Base-by-base conservation (phyloP, 2,888 invertebrate species). In the Caenorhabditis sinica region DNA sequence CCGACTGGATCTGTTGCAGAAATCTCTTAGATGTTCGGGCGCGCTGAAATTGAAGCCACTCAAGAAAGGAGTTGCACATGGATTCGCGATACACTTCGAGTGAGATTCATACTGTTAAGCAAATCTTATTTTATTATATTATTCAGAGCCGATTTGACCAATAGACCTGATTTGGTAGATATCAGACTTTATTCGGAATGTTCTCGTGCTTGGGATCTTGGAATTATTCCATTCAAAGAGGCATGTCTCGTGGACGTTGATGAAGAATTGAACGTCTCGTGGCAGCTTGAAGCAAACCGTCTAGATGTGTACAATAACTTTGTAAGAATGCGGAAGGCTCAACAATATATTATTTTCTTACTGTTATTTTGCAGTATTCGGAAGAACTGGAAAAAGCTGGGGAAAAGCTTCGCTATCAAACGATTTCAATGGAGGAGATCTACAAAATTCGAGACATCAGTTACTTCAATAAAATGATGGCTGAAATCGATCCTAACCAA, bases 181-280 rank as follows among this genome's bases (percentile, higher is more conserved):
- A 40, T 77, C 76, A 3, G 51, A 73, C 15, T 40, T 43, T n/a
- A 33, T 45, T 28, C 61, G 66, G 40, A 77, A 8, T 40, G 51
- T 15, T 45, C 56, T 28, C 61, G 71, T 17, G 77, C 81, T 45
- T 87, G 87, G 87, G 87, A 87, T 33, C n/a, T 77, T 20, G 87
- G 84, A 30, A 83, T 87, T n/a, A 73, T 81, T 56, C 87, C 86
- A 23, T 72, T 86, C 58, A 56, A 69, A 43, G 74, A 79, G 33
- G 85, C 87, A 4, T 56, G 65, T n/a, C 15, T 58, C 2, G 75
- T 84, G 20, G 36, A 65, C 11, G 9, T 33, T 6, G 79, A 49
- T 8, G 30, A 82, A 17, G 15, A 25, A 15, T 9, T 69, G n/a
- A 9, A 30, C 2, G 33, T 63, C 15, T 28, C 66, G 5, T 77